phyloP scores from a whole-genome alignment of 2,888 invertebrate genomes.

The Serripes groenlandicus region DNA sequence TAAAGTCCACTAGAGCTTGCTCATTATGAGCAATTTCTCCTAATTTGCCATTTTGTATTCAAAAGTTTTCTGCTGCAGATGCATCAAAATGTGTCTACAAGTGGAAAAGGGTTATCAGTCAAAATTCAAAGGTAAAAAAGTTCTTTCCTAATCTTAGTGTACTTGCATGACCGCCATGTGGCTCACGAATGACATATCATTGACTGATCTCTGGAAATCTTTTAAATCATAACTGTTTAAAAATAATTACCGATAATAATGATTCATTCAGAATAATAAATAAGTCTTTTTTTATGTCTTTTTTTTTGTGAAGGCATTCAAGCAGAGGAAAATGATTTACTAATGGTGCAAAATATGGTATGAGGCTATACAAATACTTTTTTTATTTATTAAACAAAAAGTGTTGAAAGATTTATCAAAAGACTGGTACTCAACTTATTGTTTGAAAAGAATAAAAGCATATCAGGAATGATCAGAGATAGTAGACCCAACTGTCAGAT shows the following conservation, averaged over 20 bases:
- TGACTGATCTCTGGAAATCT: neutral
- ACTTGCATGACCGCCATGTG: too few relatives aligned
- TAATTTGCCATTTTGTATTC: too few relatives aligned
- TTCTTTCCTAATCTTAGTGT: too few relatives aligned
- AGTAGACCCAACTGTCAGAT: neutral
- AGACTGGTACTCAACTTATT: neutral
- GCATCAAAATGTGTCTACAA: too few relatives aligned
- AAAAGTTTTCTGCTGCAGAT: too few relatives aligned
- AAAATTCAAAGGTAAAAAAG: too few relatives aligned
- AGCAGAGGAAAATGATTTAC: neutral
- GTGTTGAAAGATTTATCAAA: neutral
- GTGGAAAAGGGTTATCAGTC: too few relatives aligned
- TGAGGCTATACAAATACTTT: neutral
- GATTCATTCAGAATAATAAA: neutral
- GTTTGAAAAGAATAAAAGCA: neutral
- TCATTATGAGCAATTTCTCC: too few relatives aligned
- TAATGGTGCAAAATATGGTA: constrained; percentile 9
- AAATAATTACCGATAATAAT: constrained; percentile 1
- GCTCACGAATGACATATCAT: neutral
- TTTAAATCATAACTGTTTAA: constrained; percentile 7
- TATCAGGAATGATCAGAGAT: neutral
- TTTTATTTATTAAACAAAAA: neutral
- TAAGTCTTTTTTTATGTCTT: too few relatives aligned
- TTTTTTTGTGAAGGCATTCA: neutral
- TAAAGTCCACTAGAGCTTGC: too few relatives aligned